These are phyloP conservation scores for Drosophila lacertosa DNA, from an alignment of 1,140 invertebrate species.

Conservation along the genomic window DNA sequence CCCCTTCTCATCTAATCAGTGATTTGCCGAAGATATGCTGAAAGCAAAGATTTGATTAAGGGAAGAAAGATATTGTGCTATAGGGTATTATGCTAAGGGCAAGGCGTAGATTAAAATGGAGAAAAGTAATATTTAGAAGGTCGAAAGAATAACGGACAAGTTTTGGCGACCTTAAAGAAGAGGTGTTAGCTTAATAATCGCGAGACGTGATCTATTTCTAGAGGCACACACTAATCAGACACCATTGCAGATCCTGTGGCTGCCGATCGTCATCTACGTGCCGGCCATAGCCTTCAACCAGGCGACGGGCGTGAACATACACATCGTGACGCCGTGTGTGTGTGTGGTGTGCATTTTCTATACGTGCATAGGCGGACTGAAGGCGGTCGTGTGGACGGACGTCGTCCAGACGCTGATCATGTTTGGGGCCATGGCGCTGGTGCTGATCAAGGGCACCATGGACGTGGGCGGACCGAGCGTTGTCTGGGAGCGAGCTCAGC, in stretches of 20 bases:
- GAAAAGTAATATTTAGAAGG: too few relatives aligned
- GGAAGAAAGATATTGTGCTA: too few relatives aligned
- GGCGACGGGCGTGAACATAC: constrained; percentile 94
- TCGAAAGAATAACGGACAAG: too few relatives aligned
- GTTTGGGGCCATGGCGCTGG: constrained; percentile 92
- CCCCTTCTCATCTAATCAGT: too few relatives aligned
- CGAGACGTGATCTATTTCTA: too few relatives aligned
- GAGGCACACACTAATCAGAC: too few relatives aligned
- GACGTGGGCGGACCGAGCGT: constrained; percentile 90
- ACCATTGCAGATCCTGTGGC: constrained; percentile 87
- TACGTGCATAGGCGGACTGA: constrained; percentile 94
- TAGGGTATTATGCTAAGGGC: too few relatives aligned
- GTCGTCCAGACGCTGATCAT: constrained; percentile 94
- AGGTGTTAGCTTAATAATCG: too few relatives aligned
- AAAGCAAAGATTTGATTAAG: too few relatives aligned
- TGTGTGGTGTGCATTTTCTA: constrained; percentile 96
- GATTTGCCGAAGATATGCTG: too few relatives aligned
- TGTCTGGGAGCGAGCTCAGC: constrained; percentile 88
- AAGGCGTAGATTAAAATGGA: too few relatives aligned
- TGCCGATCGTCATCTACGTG: constrained; percentile 89
- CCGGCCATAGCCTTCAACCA: constrained; percentile 89
- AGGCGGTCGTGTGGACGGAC: constrained; percentile 97
- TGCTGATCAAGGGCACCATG: constrained; percentile 91
- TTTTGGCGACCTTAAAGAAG: too few relatives aligned
- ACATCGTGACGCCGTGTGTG: constrained; percentile 92